These are phyloP conservation scores for Entomyzon cyanotis DNA, from an alignment of 2,113 vertebrate genomes.

Conservation along the genomic window DNA sequence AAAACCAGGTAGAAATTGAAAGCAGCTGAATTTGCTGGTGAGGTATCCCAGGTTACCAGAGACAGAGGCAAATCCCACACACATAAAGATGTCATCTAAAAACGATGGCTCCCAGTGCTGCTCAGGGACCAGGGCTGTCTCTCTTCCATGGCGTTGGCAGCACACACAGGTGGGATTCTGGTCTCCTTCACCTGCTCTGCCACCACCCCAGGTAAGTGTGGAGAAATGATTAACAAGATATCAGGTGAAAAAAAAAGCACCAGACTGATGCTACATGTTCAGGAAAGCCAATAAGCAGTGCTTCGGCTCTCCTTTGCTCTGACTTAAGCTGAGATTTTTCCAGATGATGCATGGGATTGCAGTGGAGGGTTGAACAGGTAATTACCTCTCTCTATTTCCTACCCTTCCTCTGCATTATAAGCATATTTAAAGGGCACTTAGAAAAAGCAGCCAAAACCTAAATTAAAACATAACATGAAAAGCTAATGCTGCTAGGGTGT, in stretches of 20 bases:
- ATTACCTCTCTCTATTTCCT: neutral
- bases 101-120: neutral
- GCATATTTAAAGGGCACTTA: slow-evolving; percentile 7
- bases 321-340: neutral
- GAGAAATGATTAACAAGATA: neutral
- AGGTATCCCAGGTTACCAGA: neutral
- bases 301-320: neutral
- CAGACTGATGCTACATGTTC: neutral
- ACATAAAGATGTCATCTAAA: neutral
- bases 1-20: neutral
- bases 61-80: neutral
- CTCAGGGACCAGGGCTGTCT: neutral
- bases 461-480: neutral
- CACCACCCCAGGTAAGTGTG: neutral
- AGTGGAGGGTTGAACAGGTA: slow-evolving; percentile 7
- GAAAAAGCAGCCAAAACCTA: neutral
- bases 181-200: neutral
- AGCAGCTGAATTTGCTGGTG: neutral
- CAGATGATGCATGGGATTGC: neutral
- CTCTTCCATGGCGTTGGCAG: neutral
- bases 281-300: neutral
- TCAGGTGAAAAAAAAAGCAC: neutral
- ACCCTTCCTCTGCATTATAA: slow-evolving; percentile 23
- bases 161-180: neutral
- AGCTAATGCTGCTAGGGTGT: neutral